phyloP scores from a whole-genome alignment of 1,140 invertebrate species.

The Aphelinus certus region DNA sequence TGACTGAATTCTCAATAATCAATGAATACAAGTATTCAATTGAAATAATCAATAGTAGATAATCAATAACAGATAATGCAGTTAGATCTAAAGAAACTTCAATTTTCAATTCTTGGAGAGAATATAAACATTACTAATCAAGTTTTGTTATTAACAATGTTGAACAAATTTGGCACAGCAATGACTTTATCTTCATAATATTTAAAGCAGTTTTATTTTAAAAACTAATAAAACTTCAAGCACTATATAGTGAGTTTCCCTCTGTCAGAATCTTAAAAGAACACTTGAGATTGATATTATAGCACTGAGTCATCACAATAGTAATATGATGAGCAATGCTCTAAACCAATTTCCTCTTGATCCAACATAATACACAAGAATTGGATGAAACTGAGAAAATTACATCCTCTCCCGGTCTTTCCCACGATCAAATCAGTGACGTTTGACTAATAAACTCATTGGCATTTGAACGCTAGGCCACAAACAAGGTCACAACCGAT shows the following conservation, averaged over 20 bases:
- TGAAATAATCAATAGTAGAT: background rate
- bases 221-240: background rate
- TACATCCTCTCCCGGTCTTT: too few species aligned
- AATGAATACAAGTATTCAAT: background rate
- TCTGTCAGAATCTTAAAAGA: conserved; percentile 27
- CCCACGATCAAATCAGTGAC: too few species aligned
- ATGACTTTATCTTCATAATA: too few species aligned
- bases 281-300: conserved; percentile 10
- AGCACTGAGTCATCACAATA: conserved; percentile 29
- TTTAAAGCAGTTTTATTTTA: background rate
- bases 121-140: too few species aligned
- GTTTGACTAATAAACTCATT: too few species aligned
- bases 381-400: too few species aligned
- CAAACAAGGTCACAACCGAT: too few species aligned
- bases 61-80: background rate
- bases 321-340: conserved; percentile 12
- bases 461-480: too few species aligned
- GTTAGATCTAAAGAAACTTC: background rate
- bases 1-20: background rate
- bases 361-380: background rate
- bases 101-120: too few species aligned
- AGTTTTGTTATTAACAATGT: too few species aligned
- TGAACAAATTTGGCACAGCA: too few species aligned
- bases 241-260: background rate
- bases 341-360: conserved; percentile 29